Percentiles rank a stretch among this genome's conserved stretches.
Conservation (phyloP, 2,797 vertebrate genomes). For the Tenualosa ilisha region DNA sequence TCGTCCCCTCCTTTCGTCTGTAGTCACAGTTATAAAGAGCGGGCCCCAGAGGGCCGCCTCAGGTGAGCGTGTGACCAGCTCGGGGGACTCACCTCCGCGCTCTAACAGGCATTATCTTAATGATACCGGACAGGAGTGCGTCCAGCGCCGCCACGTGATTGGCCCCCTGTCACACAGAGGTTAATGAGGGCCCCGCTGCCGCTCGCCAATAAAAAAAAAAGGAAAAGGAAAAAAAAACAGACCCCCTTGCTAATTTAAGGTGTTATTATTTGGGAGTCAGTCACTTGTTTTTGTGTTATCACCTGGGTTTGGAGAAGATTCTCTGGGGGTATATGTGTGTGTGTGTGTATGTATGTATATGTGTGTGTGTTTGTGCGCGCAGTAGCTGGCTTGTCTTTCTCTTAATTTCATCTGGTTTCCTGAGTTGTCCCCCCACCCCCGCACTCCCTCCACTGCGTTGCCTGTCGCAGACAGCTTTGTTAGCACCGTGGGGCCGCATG, state of each 20-base stretch:
- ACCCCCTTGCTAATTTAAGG: slow-evolving; percentile 48
- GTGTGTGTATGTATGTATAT: neutral
- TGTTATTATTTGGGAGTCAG: slow-evolving; percentile 52
- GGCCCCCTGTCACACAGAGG: slow-evolving; percentile 55
- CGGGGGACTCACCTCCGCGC: slow-evolving; percentile 54
- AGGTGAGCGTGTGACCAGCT: slow-evolving; percentile 45
- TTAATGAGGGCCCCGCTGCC: slow-evolving; percentile 48
- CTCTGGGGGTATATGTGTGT: slow-evolving; percentile 37
- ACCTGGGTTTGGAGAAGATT: slow-evolving; percentile 38
- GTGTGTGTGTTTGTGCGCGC: neutral
- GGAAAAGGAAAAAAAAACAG: slow-evolving; percentile 32
- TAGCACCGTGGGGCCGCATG: neutral
- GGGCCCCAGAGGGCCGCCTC: slow-evolving; percentile 37
- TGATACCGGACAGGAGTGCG: slow-evolving; percentile 52
- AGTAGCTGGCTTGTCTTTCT: slow-evolving; percentile 26
- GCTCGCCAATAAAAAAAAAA: neutral
- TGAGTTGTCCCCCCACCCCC: neutral
- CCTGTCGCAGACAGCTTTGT: neutral
- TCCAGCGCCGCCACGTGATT: slow-evolving; percentile 48
- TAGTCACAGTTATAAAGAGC: slow-evolving; percentile 6
- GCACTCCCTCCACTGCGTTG: neutral
- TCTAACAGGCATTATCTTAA: slow-evolving; percentile 58
- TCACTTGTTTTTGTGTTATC: slow-evolving; percentile 53
- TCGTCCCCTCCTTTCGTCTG: neutral
- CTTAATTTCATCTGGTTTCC: slow-evolving; percentile 28